phyloP scores from a whole-genome alignment of 2,888 invertebrate species.

The Lithophane semibrunnea region DNA sequence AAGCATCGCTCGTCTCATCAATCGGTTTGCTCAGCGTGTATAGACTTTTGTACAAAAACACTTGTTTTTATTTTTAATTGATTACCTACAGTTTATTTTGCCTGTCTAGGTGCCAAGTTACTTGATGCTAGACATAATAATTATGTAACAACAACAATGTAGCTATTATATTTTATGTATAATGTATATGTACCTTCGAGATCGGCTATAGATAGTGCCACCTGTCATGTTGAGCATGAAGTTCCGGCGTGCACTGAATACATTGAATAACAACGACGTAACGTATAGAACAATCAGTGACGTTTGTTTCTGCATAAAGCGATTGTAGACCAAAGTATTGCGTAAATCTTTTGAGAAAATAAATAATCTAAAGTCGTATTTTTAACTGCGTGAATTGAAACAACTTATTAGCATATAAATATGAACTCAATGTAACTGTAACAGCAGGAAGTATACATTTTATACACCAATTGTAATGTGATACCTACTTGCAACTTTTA shows the following conservation, averaged over 20 bases:
- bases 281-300: conserved; percentile 29
- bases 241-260: conserved; percentile 56
- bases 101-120: background rate
- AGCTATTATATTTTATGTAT: conserved; percentile 7
- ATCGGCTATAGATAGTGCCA: conserved; percentile 49
- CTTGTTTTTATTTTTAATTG: background rate
- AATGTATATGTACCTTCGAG: conserved; percentile 27
- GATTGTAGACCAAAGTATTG: background rate
- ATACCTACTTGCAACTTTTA: background rate
- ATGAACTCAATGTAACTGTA: background rate
- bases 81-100: background rate
- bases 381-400: background rate
- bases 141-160: background rate
- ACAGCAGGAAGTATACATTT: background rate
- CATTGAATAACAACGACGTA: conserved; percentile 45
- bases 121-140: background rate
- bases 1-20: background rate
- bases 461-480: background rate
- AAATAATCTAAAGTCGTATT: too few relatives aligned
- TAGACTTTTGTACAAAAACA: background rate
- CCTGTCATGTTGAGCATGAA: conserved; percentile 50
- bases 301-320: conserved; percentile 32
- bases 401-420: background rate
- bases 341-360: too few relatives aligned
- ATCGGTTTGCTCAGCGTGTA: background rate